Percentiles rank a stretch among this genome's conserved stretches.
Conservation (phyloP, 1,140 invertebrate genomes). For the Druon quercuslanigerum region DNA sequence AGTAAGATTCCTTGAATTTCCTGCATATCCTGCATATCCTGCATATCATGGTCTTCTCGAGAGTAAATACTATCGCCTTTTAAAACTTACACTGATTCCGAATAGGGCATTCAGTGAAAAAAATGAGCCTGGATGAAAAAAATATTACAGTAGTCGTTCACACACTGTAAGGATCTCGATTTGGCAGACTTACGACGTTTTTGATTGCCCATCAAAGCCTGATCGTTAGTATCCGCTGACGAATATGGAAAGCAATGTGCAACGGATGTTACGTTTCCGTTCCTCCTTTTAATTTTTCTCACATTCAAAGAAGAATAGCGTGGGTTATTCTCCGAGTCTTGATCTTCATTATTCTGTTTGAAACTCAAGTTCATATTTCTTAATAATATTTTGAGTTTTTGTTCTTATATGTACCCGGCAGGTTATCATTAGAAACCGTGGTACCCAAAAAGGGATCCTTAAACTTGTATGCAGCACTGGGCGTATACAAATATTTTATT, state of each 20-base stretch:
- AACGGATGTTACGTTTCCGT: constrained; percentile 27
- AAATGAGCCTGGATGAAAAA: neutral
- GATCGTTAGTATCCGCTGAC: constrained; percentile 26
- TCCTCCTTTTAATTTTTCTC: constrained; percentile 24
- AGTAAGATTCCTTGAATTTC: too few species aligned
- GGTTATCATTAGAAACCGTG: too few species aligned
- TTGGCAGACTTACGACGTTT: constrained; percentile 18
- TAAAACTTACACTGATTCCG: neutral
- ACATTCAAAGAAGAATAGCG: neutral
- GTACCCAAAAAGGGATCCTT: too few species aligned
- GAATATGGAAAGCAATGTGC: constrained; percentile 16
- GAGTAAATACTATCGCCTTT: neutral
- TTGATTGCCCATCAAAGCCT: constrained; percentile 28
- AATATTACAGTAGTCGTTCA: neutral
- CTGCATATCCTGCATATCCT: too few species aligned
- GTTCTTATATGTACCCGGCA: too few species aligned
- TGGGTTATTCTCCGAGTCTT: neutral
- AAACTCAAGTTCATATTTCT: too few species aligned
- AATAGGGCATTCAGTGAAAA: neutral
- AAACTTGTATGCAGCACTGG: too few species aligned
- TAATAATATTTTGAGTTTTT: too few species aligned
- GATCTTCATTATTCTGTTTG: neutral
- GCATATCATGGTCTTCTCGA: too few species aligned
- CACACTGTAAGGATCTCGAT: constrained; percentile 14
- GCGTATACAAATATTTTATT: neutral